Base-by-base conservation (phyloP, 2,888 invertebrate genomes). In the Eudemis profundana region DNA sequence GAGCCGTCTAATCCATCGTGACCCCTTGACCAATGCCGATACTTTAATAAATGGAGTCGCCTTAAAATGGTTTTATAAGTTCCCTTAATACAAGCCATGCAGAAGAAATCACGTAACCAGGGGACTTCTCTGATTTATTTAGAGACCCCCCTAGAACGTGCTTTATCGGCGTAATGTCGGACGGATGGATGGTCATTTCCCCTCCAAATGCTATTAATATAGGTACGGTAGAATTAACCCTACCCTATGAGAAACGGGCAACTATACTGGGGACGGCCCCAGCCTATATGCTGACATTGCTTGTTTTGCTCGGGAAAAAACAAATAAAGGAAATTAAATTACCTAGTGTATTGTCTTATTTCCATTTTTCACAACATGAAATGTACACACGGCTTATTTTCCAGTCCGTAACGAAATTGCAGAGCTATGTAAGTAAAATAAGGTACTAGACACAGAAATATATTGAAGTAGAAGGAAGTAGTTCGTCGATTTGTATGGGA, bases 101-200 rank as follows among this genome's bases (percentile, higher is more conserved):
- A 72, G 70, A 68, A 72, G 69, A 79, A 79, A 81, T 82, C 84
- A 84, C 82, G 82, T 74, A 57, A 70, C 78, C 72, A 69, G 68
- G 66, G 67, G 66, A 66, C 72, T 73, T 72, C 69, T 59, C 63
- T 73, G 73, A 77, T 76, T 78, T 76, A 70, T 69, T 62, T 63
- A 70, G 74, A 72, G 74, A 70, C 67, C 66, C 38, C 66, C 14
- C 47, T 14, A 33, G 40, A 47, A 44, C 66, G 64, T 64, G 57
- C 57, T 33, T 57, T 57, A 62, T 61, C 61, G 21, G 10, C 10
- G 44, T 46, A 61, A 62, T 50, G 66, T 50, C 42, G 49, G 33
- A 53, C 61, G 51, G 47, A 56, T 33, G 56, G 49, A 47, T 42
- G 56, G 42, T 29, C 63, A 57, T 63, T 63, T 53, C 59, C 65